Evolutionary conservation across 2,888 invertebrate genomes (phyloP).

Genomic region (Lasioglossum calceatum): DNA sequence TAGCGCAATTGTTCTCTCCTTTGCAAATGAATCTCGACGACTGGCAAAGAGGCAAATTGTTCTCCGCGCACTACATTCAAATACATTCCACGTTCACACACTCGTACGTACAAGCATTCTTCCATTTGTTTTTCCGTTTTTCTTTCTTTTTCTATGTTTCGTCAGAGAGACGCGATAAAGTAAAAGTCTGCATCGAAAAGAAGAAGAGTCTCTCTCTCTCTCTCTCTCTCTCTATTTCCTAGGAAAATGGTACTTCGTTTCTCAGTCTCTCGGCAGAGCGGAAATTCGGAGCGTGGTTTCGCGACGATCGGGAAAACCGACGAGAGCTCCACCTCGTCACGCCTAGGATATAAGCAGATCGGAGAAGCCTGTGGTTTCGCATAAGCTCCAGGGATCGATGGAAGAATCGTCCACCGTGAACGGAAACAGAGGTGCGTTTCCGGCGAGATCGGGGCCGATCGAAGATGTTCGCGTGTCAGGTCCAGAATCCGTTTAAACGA

Average conservation of each 20-base stretch:
- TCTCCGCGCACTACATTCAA: constrained; percentile 45
- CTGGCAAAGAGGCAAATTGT: constrained; percentile 17
- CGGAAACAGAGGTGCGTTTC: not conserved
- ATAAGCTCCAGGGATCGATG: not conserved
- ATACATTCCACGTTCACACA: constrained; percentile 47
- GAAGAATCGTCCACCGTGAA: not conserved
- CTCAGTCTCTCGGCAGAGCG: not conserved
- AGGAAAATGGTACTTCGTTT: not conserved
- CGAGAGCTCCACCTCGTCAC: not conserved
- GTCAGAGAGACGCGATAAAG: not conserved
- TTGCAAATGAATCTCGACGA: not conserved
- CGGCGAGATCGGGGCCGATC: not conserved
- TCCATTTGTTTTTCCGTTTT: not conserved
- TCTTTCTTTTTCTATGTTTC: not conserved
- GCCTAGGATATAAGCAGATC: not conserved
- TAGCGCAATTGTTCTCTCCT: constrained; percentile 50
- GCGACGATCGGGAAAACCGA: not conserved
- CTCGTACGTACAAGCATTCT: not conserved
- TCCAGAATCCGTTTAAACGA: not conserved
- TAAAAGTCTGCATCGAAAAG: not conserved
- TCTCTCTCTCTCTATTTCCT: not conserved
- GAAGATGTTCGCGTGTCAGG: constrained; percentile 20
- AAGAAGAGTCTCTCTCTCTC: not conserved
- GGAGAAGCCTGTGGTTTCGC: not conserved
- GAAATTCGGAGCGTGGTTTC: not conserved